A percentile compares a stretch with the other conserved stretches of the same genome.
These are phyloP conservation scores for Etheostoma cragini DNA, from an alignment of 2,113 vertebrate species.

Conservation along the genomic window DNA sequence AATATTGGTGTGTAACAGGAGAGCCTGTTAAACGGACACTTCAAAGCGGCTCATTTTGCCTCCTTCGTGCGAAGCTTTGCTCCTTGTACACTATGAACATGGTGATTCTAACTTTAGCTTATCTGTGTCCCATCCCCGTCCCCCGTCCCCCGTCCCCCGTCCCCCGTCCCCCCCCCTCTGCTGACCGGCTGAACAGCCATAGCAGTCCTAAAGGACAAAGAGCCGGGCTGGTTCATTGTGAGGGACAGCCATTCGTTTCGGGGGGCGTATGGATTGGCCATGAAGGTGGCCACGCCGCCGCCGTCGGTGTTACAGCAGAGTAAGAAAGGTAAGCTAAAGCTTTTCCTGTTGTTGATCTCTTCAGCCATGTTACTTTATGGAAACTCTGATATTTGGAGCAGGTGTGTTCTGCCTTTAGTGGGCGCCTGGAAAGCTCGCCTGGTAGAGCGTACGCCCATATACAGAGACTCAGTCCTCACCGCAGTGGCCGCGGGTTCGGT, in stretches of 20 bases:
- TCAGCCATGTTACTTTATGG: not conserved
- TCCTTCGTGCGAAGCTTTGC: conserved; percentile 27
- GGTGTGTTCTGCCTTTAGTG: no score
- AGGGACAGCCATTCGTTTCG: conserved; percentile 96
- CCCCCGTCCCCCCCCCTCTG: conserved; percentile 17
- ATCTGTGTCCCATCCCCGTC: conserved; percentile 43
- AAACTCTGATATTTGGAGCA: no score
- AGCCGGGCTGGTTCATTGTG: conserved; percentile 93
- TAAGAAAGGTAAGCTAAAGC: conserved; percentile 87
- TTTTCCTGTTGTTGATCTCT: not conserved
- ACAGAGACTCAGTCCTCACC: no score
- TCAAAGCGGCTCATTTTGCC: conserved; percentile 39
- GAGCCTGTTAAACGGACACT: conserved; percentile 2
- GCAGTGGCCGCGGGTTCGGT: no score
- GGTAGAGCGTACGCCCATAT: no score
- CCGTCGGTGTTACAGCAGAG: conserved; percentile 90
- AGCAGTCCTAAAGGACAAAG: conserved; percentile 91
- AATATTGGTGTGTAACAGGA: conserved; percentile 63
- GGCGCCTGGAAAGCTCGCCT: no score
- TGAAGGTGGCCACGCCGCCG: conserved; percentile 96
- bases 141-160: conserved; percentile 25
- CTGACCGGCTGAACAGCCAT: conserved; percentile 85
- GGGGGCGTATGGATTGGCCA: conserved; percentile 94
- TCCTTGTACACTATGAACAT: conserved; percentile 11
- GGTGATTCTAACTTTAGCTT: conserved; percentile 41